Conservation (phyloP, 2,888 invertebrate genomes). For the Cylloceria caligata region DNA sequence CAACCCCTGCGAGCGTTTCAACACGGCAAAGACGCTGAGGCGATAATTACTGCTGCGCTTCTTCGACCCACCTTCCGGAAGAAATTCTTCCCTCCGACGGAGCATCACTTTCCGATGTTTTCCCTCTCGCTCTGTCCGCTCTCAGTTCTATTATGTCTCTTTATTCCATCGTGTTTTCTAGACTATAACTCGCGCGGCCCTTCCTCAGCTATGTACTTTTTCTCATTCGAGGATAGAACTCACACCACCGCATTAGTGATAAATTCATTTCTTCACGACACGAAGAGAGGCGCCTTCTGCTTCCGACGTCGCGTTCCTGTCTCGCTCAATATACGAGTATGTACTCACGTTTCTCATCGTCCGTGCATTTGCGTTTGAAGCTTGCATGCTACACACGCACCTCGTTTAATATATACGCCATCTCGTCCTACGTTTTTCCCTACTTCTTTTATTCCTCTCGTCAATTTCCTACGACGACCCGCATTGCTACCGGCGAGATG, state of each 20-base stretch:
- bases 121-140: slow-evolving; percentile 12
- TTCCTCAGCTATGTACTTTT: slow-evolving; percentile 38
- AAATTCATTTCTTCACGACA: slow-evolving; percentile 68
- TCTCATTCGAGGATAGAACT: slow-evolving; percentile 12
- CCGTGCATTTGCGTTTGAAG: slow-evolving; percentile 23
- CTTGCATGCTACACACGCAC: slow-evolving; percentile 40
- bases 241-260: slow-evolving; percentile 61
- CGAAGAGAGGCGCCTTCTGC: slow-evolving; percentile 62
- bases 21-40: slow-evolving; percentile 27
- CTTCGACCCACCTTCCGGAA: slow-evolving; percentile 44
- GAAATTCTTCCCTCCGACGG: slow-evolving; percentile 52
- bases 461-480: slow-evolving; percentile 6
- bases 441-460: not conserved
- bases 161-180: not conserved
- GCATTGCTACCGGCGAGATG: not conserved
- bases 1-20: not conserved
- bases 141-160: slow-evolving; percentile 22
- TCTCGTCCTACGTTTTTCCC: slow-evolving; percentile 4
- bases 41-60: slow-evolving; percentile 58
- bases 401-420: slow-evolving; percentile 36
- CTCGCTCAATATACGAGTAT: not conserved
- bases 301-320: slow-evolving; percentile 67
- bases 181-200: not conserved
- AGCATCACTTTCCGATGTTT: slow-evolving; percentile 43
- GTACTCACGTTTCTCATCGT: slow-evolving; percentile 20